These are phyloP conservation scores for Ceratosolen solmsi DNA, from an alignment of 1,140 invertebrate genomes.

Conservation along the genomic window DNA sequence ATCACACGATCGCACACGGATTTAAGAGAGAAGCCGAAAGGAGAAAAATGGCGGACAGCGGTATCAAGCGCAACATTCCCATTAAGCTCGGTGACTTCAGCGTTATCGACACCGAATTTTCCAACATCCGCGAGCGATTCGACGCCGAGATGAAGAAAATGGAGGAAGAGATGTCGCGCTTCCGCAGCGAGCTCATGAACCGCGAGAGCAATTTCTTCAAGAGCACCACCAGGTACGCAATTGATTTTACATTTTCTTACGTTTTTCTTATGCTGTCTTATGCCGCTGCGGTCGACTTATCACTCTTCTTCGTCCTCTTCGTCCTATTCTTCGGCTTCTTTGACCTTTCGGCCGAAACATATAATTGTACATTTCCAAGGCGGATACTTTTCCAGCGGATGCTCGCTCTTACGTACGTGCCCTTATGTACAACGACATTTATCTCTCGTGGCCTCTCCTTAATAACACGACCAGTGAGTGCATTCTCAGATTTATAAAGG, in stretches of 20 bases:
- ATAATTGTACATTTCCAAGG: not conserved
- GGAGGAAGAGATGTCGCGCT: constrained; percentile 98
- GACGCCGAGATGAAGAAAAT: constrained; percentile 97
- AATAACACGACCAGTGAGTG: too few species aligned
- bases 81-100: constrained; percentile 95
- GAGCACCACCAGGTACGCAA: constrained; percentile 85
- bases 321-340: not conserved
- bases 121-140: constrained; percentile 94
- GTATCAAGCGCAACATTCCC: constrained; percentile 90
- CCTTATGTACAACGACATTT: too few species aligned
- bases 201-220: constrained; percentile 92
- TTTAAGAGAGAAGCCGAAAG: not conserved
- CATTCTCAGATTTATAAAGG: too few species aligned
- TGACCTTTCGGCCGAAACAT: not conserved
- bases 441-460: too few species aligned
- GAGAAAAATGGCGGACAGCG: constrained; percentile 81
- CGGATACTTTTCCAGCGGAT: too few species aligned
- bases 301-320: not conserved
- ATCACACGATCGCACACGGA: too few species aligned
- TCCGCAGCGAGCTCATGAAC: constrained; percentile 93
- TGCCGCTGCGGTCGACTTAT: not conserved
- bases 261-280: not conserved
- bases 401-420: too few species aligned
- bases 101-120: constrained; percentile 97
- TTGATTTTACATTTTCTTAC: not conserved